Evolutionary conservation across 2,888 invertebrate species (phyloP), one percentile per base, ranked within the genome.

Genomic region (Tricholauxania praeusta): DNA sequence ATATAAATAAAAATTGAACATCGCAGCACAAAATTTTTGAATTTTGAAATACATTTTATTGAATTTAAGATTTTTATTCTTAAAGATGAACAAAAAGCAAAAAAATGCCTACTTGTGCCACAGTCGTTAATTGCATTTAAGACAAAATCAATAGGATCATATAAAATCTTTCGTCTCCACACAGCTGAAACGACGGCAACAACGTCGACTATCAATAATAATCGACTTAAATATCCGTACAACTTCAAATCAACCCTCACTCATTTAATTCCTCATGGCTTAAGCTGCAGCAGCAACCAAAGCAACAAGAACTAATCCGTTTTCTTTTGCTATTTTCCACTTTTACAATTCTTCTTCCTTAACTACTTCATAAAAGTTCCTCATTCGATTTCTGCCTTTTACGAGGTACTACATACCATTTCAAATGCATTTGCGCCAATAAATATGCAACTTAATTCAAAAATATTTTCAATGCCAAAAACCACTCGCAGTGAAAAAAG

Each of bases 381-480:
- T 62, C n/a, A 62, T 39, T 62, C 63, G 19, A 47, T 63, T 48
- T 48, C 10, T 19, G 32, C 10, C 63, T 63, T 1, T 39, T 39
- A 39, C 39, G 39, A 39, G 39, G 10, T 39, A 39, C 39, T 7
- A 39, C 12, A 47, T 62, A 47, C 63, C 12, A 63, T 63, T 63
- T 39, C 51, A 39, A 49, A 49, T 64, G 64, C 64, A 64, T 64
- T 17, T 51, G 64, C 64, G 64, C 64, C 64, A 49, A 51, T 22
- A 49, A 64, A 28, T 64, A 64, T 64, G 64, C 64, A 64, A 64
- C 64, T 64, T 15, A 64, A 64, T n/a, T 22, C 15, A n/a, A 64
- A 51, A 39, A 39, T 49, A n/a, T 49, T 48, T 17, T 63, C 63
- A 62, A 22, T 60, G 49, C 15, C 22, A 22, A 51, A 39, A 60